Conservation (phyloP, 2,888 invertebrate species). For the Opisthograptis luteolata region DNA sequence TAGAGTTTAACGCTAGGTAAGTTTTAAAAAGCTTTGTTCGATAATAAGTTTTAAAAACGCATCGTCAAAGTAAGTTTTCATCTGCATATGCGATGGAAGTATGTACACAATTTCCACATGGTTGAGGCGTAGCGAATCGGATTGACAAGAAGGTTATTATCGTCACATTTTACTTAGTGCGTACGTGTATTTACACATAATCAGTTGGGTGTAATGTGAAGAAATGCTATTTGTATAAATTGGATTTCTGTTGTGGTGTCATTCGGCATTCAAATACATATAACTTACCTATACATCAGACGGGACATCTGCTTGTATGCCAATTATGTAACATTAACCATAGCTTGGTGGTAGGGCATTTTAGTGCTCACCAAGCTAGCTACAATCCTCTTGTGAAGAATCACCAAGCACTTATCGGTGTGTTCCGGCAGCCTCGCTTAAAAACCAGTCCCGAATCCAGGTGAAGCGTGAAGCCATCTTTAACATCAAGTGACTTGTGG, state of each 20-base stretch:
- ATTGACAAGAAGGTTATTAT: constrained; percentile 83
- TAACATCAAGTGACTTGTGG: no score
- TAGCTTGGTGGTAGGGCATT: no score
- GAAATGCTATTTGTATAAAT: constrained; percentile 54
- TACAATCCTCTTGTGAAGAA: no score
- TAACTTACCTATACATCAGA: no score
- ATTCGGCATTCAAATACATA: no score
- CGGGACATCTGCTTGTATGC: no score
- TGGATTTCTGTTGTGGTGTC: constrained; percentile 31
- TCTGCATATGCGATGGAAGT: constrained; percentile 47
- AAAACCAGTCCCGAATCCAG: no score
- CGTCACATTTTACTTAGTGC: constrained; percentile 78
- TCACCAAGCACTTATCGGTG: no score
- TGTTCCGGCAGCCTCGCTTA: no score
- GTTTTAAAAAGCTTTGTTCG: constrained; percentile 34
- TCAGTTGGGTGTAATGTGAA: constrained; percentile 61
- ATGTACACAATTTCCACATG: constrained; percentile 67
- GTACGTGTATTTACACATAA: constrained; percentile 63
- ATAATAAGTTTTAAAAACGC: constrained; percentile 53
- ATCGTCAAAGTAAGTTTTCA: constrained; percentile 40
- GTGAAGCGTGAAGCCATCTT: no score
- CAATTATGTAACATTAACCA: no score
- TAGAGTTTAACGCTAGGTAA: constrained; percentile 32
- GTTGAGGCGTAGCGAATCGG: constrained; percentile 76
- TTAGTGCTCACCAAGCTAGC: no score